Evolutionary conservation across 2,113 vertebrate species (phyloP).

Genomic region (Amphiprion ocellaris): DNA sequence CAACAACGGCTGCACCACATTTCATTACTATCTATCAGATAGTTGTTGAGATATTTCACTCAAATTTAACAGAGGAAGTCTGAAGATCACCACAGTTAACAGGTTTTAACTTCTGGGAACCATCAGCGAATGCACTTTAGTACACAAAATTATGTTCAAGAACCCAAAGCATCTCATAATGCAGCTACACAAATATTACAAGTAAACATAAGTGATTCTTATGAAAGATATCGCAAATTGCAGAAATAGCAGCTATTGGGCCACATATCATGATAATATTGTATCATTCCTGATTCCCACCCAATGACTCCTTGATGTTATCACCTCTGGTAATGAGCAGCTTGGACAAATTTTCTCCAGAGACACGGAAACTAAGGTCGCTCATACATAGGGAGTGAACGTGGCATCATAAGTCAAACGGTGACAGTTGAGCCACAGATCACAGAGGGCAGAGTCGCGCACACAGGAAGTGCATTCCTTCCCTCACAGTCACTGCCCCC

Average conservation of each 20-base stretch:
- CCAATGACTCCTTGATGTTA: conserved; percentile 56
- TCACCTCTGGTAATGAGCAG: conserved; percentile 50
- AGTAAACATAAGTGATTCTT: too few species aligned
- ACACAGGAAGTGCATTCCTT: conserved; percentile 91
- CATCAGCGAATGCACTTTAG: background rate
- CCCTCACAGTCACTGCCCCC: conserved; percentile 86
- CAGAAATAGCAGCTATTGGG: background rate
- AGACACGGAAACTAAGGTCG: conserved; percentile 46
- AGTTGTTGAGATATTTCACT: background rate
- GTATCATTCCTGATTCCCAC: conserved; percentile 26
- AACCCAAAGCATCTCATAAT: too few species aligned
- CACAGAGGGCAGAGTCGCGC: conserved; percentile 77
- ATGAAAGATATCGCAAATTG: background rate
- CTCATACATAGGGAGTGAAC: conserved; percentile 64
- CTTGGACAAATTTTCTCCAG: conserved; percentile 27
- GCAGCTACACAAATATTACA: too few species aligned
- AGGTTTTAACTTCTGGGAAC: conserved; percentile 13
- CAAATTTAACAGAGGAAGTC: background rate
- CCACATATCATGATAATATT: conserved; percentile 17
- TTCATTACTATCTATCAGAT: background rate
- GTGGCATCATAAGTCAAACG: conserved; percentile 71
- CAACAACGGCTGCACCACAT: background rate
- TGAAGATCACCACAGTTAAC: background rate
- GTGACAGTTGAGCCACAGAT: conserved; percentile 76
- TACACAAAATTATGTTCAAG: too few species aligned